phyloP scores from a whole-genome alignment of 2,888 invertebrate genomes.

The Osmoderma eremita region DNA sequence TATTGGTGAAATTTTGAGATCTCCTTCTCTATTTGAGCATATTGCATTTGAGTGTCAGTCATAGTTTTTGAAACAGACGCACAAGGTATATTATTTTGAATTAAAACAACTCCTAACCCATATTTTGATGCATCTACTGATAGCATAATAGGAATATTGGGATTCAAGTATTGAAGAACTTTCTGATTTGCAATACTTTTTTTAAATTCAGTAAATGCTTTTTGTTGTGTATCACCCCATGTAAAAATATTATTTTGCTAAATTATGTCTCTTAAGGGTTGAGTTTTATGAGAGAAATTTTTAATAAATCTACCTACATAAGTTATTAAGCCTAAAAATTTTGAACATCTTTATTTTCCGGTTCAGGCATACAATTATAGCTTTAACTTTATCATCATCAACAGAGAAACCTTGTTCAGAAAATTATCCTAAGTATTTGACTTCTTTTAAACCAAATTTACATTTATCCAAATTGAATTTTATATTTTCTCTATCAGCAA shows the following conservation, averaged over 20 bases:
- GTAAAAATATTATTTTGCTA: too few species aligned
- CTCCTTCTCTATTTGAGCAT: too few species aligned
- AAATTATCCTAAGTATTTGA: constrained; percentile 16
- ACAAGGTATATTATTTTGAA: too few species aligned
- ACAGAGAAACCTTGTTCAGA: constrained; percentile 20
- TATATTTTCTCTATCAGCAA: too few species aligned
- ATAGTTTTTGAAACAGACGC: too few species aligned
- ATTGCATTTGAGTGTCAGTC: too few species aligned
- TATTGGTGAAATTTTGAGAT: too few species aligned
- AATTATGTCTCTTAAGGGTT: too few species aligned
- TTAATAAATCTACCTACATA: constrained; percentile 37
- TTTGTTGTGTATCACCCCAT: neutral
- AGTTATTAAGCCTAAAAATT: constrained; percentile 38
- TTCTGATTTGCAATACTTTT: neutral
- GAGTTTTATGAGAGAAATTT: constrained; percentile 36
- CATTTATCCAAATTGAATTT: neutral
- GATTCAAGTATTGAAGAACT: constrained; percentile 21
- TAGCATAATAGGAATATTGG: too few species aligned
- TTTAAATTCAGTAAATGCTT: constrained; percentile 25
- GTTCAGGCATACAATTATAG: too few species aligned
- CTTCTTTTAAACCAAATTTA: constrained; percentile 1
- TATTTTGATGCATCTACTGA: too few species aligned
- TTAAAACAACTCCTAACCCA: too few species aligned
- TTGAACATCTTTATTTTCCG: constrained; percentile 34
- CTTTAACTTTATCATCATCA: constrained; percentile 35